Percentiles rank a stretch among this genome's conserved stretches.
phyloP scores from a whole-genome alignment of 2,113 vertebrate species.

The Sinosuthora webbiana region DNA sequence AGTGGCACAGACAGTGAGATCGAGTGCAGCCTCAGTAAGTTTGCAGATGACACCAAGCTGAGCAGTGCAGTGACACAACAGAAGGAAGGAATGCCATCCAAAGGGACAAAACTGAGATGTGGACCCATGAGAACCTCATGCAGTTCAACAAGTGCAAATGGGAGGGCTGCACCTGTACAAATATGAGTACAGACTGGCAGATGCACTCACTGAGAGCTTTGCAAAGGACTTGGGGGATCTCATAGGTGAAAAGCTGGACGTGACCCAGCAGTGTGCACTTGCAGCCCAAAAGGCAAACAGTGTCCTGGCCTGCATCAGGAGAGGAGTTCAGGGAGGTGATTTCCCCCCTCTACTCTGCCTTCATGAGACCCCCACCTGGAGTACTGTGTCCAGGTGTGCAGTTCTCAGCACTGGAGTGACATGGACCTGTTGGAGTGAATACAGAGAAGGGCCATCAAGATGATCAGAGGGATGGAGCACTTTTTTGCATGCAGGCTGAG shows the following conservation, averaged over 20 bases:
- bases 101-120: background rate
- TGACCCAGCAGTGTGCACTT: background rate
- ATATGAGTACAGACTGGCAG: background rate
- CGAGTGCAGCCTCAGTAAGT: accelerated
- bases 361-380: background rate
- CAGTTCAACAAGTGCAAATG: background rate
- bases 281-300: background rate
- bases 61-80: background rate
- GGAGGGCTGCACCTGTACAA: background rate
- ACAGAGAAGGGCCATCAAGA: background rate
- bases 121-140: background rate
- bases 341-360: background rate
- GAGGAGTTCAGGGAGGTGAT: background rate
- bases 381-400: background rate
- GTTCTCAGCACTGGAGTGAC: background rate
- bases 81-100: background rate
- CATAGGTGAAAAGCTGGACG: background rate
- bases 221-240: background rate
- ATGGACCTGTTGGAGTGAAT: background rate
- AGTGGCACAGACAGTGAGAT: background rate
- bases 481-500: background rate
- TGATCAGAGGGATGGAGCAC: background rate
- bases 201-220: background rate
- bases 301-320: background rate
- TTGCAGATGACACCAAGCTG: background rate